Base-by-base conservation (phyloP, 2,888 invertebrate genomes). In the Xanthorhoe spadicearia region DNA sequence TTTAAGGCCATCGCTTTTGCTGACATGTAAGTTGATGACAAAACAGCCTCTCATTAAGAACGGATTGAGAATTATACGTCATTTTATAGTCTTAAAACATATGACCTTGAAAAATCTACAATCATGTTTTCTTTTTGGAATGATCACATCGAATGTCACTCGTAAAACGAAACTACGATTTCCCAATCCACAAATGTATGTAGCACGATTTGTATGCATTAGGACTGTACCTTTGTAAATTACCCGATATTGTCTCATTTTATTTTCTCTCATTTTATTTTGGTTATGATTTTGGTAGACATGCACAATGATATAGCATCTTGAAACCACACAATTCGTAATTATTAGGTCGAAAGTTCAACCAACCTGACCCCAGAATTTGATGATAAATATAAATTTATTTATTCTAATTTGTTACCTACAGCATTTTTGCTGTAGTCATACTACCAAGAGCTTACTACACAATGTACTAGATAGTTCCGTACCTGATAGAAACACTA, bases 221-320 rank as follows among this genome's bases (percentile, higher is more conserved):
- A 17, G 17, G 32, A 48, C 5, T 17, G 17, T 48, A 56, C 56
- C 53, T 53, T 5, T 58, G 63, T 63, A 63, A 52, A 52, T 63
- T 52, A 52, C 35, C 48, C 56, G 8, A 46, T 49, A 49, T 6
- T 54, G 48, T 54, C 9, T 54, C 48, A 18, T 48, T 32, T 54
- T 3, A 54, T n/a, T n/a, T 6, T 54, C 32, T 54, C 9, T 54
- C 48, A 18, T 48, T 32, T 54, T 3, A 54, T n/a, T n/a, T n/a
- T 61, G 54, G 48, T 53, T 61, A 6, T 32, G 32, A 32, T 32
- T 54, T 48, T 48, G 5, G 38, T 60, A 53, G 52, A 13, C 4
- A 48, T 32, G 53, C 54, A 48, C 35, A 18, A 46, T 15, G 17
- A 17, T 13, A 46, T 23, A 8, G 28, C n/a, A 56, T 56, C 28